Percentiles rank a stretch among this genome's conserved stretches.
phyloP scores from a whole-genome alignment of 2,113 vertebrate genomes.

The Pseudopodoces humilis region DNA sequence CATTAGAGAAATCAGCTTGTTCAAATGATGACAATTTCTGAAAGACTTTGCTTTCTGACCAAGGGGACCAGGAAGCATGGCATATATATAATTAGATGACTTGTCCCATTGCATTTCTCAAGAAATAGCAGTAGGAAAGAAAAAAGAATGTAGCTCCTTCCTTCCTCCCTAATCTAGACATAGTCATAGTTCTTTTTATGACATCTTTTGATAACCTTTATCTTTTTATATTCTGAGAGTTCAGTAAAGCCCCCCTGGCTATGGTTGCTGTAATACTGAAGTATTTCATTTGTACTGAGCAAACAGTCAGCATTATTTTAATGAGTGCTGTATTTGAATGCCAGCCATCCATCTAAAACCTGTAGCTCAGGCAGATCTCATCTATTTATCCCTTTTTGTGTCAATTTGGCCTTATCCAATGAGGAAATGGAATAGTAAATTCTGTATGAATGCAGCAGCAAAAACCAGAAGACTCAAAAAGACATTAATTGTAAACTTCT shows the following conservation, averaged over 20 bases:
- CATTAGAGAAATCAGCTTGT: not conserved
- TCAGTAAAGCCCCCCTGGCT: not conserved
- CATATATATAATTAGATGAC: not conserved
- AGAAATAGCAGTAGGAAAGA: not conserved
- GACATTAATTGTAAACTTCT: not conserved
- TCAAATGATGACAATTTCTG: not conserved
- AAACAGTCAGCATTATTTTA: not conserved
- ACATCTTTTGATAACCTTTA: conserved; percentile 23
- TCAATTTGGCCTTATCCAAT: not conserved
- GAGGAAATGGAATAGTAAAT: not conserved
- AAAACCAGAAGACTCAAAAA: not conserved
- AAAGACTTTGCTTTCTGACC: not conserved
- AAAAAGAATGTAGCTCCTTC: not conserved
- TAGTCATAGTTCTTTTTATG: not conserved
- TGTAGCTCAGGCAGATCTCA: not conserved
- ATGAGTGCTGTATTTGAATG: not conserved
- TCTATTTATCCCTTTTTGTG: not conserved
- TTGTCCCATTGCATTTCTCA: not conserved
- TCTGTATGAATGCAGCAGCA: not conserved
- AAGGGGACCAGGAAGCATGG: not conserved
- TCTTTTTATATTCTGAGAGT: not conserved
- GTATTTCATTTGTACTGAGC: not conserved
- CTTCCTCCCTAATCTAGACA: not conserved
- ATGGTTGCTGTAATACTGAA: not conserved
- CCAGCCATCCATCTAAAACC: not conserved